phyloP scores from a whole-genome alignment of 2,797 vertebrate genomes.

The Threskiornis aethiopicus region DNA sequence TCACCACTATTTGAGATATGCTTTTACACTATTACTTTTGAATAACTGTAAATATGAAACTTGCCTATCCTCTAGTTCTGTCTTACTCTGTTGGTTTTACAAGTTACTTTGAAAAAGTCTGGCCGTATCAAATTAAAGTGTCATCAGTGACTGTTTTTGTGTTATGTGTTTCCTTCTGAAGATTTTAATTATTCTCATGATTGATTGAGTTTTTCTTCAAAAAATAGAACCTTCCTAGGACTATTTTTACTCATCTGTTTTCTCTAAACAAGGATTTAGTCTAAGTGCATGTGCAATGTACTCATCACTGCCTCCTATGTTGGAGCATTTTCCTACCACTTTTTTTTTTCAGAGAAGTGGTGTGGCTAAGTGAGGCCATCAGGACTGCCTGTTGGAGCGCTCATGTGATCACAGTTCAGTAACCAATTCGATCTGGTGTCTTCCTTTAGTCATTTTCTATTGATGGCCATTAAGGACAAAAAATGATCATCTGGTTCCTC shows the following conservation, averaged over 20 bases:
- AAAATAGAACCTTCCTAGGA: background rate
- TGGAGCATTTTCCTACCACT: background rate
- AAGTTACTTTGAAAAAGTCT: background rate
- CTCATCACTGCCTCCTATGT: background rate
- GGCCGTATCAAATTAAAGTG: background rate
- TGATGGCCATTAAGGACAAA: background rate
- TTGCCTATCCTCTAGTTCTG: background rate
- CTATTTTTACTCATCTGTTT: background rate
- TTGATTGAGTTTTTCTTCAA: background rate
- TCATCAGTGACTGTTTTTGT: background rate
- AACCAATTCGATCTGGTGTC: background rate
- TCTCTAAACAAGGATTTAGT: background rate
- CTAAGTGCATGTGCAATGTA: background rate
- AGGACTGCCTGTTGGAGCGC: background rate
- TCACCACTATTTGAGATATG: background rate
- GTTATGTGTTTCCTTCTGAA: background rate
- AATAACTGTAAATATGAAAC: constrained; percentile 32
- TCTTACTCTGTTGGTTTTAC: background rate
- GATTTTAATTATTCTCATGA: background rate
- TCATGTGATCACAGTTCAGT: background rate
- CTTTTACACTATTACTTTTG: background rate
- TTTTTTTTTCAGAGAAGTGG: background rate
- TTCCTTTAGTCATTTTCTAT: background rate
- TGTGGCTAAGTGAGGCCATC: background rate
- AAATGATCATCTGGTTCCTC: background rate